A percentile compares a stretch with the other conserved stretches of the same genome.
phyloP scores from a whole-genome alignment of 2,888 invertebrate species.

The Caenorhabditis sp. region DNA sequence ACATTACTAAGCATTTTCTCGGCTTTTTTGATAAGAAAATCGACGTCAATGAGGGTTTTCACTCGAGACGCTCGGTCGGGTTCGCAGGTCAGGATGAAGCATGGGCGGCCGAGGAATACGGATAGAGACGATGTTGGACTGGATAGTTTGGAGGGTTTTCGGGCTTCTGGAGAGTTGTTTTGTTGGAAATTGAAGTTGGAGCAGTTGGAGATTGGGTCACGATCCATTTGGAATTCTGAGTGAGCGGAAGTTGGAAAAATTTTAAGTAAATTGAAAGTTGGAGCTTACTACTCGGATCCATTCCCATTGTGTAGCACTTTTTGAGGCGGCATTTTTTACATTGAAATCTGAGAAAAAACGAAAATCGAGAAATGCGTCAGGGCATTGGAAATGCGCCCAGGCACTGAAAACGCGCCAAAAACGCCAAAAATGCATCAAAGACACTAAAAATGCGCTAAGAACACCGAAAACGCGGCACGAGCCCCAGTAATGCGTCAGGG shows the following conservation, averaged over 20 bases:
- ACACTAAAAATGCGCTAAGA: too few species aligned
- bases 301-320: constrained; percentile 32
- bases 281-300: constrained; percentile 40
- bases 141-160: not conserved
- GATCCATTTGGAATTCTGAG: constrained; percentile 39
- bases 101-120: constrained; percentile 33
- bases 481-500: too few species aligned
- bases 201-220: constrained; percentile 24
- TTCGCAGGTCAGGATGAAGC: constrained; percentile 26
- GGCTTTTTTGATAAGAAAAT: constrained; percentile 26
- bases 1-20: constrained; percentile 11
- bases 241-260: too few species aligned
- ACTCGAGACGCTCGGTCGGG: constrained; percentile 14
- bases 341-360: constrained; percentile 9
- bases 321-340: constrained; percentile 41
- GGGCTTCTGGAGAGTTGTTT: not conserved
- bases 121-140: not conserved
- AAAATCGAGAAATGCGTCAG: too few species aligned
- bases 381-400: too few species aligned
- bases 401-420: too few species aligned
- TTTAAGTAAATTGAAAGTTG: not conserved
- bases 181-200: too few species aligned
- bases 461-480: too few species aligned
- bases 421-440: not conserved
- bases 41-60: constrained; percentile 20